Conservation (phyloP, 2,113 vertebrate species). For the Podilymbus podiceps region DNA sequence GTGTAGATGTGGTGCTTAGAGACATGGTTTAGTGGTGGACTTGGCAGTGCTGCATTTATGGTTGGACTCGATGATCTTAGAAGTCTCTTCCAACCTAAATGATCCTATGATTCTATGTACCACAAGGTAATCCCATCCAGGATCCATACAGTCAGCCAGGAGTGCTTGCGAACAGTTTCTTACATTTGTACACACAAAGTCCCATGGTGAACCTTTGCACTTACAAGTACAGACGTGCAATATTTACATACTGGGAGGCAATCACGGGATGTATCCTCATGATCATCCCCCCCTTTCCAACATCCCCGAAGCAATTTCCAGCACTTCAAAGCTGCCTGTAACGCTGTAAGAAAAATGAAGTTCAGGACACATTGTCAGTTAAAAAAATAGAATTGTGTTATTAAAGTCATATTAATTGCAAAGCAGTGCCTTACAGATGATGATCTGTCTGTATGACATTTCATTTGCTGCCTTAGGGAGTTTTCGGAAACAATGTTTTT, state of each 20-base stretch:
- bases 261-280: rapidly evolving
- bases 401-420: conserved; percentile 27
- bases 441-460: not conserved
- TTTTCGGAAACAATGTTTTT: conserved; percentile 9
- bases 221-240: not conserved
- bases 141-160: not conserved
- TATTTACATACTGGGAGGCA: not conserved
- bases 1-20: no score
- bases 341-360: not conserved
- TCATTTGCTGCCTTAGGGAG: not conserved
- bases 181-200: not conserved
- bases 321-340: not conserved
- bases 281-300: no score
- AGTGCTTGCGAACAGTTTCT: not conserved
- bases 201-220: not conserved
- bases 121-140: not conserved
- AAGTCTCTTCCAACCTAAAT: no score
- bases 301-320: not conserved
- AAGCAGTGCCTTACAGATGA: not conserved
- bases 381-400: not conserved
- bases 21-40: no score
- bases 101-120: no score
- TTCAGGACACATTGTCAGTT: not conserved
- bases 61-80: no score
- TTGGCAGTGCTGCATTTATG: no score